A percentile compares a stretch with the other conserved stretches of the same genome.
Conservation (phyloP, 1,140 invertebrate species). For the Phymorhynchus buccinoides region DNA sequence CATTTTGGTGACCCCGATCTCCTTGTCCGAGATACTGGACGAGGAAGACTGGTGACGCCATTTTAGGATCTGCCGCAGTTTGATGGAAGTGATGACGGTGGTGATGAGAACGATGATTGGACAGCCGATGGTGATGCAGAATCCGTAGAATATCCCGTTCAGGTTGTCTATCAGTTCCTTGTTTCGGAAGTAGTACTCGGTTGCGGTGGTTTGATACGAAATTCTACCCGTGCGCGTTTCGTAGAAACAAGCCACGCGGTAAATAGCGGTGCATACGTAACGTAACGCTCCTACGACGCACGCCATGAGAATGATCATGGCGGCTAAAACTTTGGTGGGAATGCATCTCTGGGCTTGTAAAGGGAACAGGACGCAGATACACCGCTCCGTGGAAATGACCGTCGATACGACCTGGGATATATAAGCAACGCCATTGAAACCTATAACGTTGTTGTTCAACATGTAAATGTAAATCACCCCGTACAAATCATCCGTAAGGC, state of each 20-base stretch:
- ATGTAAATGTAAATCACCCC: background rate
- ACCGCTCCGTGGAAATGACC: background rate
- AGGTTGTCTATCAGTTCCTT: background rate
- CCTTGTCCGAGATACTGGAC: background rate
- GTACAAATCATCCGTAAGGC: background rate
- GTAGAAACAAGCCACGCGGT: conserved; percentile 8
- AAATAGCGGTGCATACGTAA: background rate
- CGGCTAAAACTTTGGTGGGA: background rate
- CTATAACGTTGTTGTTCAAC: background rate
- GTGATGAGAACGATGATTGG: conserved; percentile 18
- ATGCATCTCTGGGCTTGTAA: background rate
- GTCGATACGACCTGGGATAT: background rate
- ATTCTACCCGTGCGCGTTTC: background rate
- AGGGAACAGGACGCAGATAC: conserved; percentile 22
- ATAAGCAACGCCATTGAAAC: background rate
- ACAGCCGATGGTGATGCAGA: background rate
- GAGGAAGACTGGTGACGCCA: conserved; percentile 2
- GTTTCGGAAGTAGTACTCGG: background rate
- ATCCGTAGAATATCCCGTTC: conserved; percentile 25
- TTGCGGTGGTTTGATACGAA: background rate
- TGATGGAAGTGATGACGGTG: conserved; percentile 26
- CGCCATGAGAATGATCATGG: background rate
- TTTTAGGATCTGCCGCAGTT: background rate
- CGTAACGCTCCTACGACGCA: background rate
- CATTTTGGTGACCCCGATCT: conserved; percentile 20